Evolutionary conservation across 2,888 invertebrate species (phyloP).

Genomic region (Icerya purchasi): DNA sequence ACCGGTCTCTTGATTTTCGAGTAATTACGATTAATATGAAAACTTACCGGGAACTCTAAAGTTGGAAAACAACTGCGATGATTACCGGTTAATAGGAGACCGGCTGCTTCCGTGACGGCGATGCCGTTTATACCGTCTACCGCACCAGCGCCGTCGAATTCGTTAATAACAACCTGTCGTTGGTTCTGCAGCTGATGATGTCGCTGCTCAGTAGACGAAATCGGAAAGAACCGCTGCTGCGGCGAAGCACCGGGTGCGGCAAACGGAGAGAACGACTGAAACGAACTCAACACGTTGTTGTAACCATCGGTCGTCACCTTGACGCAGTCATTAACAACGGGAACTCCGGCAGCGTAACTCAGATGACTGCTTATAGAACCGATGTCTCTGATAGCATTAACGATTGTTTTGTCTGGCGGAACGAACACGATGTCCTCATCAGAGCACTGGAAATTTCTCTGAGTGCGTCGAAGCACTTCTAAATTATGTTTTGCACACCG

Average conservation of each 20-base stretch:
- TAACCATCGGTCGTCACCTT: background rate
- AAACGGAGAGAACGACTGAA: background rate
- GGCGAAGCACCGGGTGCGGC: no score
- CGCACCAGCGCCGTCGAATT: conserved; percentile 1
- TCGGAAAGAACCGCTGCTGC: no score
- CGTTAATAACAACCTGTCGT: background rate
- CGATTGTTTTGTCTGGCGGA: conserved; percentile 1
- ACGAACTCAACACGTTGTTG: background rate
- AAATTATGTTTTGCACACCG: conserved; percentile 4
- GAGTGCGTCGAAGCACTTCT: conserved; percentile 2
- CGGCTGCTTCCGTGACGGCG: background rate
- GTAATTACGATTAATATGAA: conserved; percentile 6
- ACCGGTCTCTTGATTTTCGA: conserved; percentile 19
- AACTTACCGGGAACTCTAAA: conserved; percentile 2
- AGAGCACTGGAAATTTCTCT: background rate
- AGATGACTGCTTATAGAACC: background rate
- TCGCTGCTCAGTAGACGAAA: no score
- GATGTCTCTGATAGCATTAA: background rate
- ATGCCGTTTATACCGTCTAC: no score
- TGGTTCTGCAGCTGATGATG: no score
- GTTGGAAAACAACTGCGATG: no score
- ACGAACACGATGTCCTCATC: conserved; percentile 6
- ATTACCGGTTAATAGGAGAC: background rate
- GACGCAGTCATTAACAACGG: background rate
- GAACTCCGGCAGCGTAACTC: background rate